Conservation (phyloP, 2,113 vertebrate species). For the Tetrax tetrax region DNA sequence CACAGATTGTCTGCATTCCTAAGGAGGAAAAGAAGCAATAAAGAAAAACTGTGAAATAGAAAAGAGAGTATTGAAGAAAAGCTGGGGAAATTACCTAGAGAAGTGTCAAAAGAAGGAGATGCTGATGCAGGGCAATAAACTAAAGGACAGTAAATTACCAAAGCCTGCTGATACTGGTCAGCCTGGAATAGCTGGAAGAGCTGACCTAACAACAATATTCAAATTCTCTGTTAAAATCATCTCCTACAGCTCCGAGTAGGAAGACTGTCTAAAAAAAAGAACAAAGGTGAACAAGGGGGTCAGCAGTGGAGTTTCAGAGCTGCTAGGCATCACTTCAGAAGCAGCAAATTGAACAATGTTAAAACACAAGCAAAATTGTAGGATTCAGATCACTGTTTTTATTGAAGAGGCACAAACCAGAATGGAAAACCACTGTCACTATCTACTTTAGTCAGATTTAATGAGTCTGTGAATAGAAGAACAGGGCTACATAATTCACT, state of each 20-base stretch:
- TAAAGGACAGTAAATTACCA: not conserved
- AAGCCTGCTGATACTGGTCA: not conserved
- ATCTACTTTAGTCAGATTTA: not conserved
- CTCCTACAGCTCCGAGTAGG: not conserved
- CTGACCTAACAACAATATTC: not conserved
- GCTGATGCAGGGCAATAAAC: not conserved
- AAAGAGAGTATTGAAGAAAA: not conserved
- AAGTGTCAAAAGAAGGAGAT: not conserved
- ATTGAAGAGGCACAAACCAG: not conserved
- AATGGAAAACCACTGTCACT: not conserved
- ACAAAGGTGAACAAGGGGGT: not conserved
- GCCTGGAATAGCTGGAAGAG: not conserved
- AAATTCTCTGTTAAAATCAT: not conserved
- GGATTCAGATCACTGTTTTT: not conserved
- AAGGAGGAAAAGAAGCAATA: not conserved
- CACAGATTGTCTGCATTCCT: not conserved
- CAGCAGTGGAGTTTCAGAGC: not conserved
- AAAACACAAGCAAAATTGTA: not conserved
- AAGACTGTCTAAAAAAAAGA: not conserved
- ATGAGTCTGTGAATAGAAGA: not conserved
- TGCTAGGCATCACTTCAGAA: not conserved
- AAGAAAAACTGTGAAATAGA: not conserved
- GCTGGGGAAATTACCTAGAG: not conserved
- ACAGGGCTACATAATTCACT: not conserved
- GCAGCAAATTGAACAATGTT: not conserved